These are phyloP conservation scores for Trichogramma pretiosum DNA, from an alignment of 1,140 invertebrate genomes.

Conservation along the genomic window DNA sequence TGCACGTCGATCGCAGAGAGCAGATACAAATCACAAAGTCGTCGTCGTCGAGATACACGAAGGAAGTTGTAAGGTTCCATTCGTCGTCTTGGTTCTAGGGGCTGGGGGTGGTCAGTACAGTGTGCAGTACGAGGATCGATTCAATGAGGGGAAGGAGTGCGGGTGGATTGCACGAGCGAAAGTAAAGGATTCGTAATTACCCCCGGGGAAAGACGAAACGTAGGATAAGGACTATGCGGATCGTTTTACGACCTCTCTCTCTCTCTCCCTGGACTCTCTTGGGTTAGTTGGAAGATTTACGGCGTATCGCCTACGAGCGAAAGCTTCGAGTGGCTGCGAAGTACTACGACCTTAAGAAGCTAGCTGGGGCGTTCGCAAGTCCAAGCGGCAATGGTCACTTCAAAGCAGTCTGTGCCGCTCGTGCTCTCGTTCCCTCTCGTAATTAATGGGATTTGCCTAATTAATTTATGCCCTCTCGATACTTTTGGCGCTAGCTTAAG, in stretches of 20 bases:
- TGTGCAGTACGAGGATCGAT: constrained; percentile 20
- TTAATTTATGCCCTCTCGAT: constrained; percentile 4
- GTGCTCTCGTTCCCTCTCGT: too few relatives aligned
- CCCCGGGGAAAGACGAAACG: constrained; percentile 12
- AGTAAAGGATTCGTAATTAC: constrained; percentile 40
- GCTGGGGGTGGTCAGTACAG: neutral
- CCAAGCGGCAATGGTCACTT: constrained; percentile 13
- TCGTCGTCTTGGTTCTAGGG: too few relatives aligned
- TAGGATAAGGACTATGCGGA: constrained; percentile 30
- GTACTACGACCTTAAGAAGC: constrained; percentile 15
- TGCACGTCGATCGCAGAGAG: constrained; percentile 17
- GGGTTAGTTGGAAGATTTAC: constrained; percentile 39
- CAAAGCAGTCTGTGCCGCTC: too few relatives aligned
- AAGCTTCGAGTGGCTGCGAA: constrained; percentile 12
- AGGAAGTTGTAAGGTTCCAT: too few relatives aligned
- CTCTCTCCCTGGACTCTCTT: too few relatives aligned
- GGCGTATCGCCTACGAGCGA: constrained; percentile 33
- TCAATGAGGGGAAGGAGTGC: constrained; percentile 16
- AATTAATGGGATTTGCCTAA: constrained; percentile 12
- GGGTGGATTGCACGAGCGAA: constrained; percentile 24
- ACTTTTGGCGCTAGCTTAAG: too few relatives aligned
- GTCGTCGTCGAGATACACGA: too few relatives aligned
- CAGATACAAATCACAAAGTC: neutral
- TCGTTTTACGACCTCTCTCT: constrained; percentile 38
- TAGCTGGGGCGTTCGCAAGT: too few relatives aligned